Percentiles rank a stretch among this genome's conserved stretches.
phyloP scores from a whole-genome alignment of 2,113 vertebrate genomes.

The Hippocampus comes region DNA sequence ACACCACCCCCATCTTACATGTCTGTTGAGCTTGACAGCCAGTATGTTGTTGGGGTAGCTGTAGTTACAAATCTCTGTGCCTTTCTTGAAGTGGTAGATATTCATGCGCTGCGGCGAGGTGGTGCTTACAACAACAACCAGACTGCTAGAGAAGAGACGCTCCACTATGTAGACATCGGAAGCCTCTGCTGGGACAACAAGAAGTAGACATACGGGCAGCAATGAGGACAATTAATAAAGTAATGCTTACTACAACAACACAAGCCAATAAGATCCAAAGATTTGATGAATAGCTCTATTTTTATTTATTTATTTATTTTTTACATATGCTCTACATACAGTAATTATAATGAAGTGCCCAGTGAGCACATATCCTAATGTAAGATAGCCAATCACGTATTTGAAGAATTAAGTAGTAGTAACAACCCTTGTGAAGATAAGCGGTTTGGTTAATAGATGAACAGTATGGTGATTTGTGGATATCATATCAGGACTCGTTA shows the following conservation, averaged over 20 bases:
- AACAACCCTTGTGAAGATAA: too few relatives aligned
- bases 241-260: not conserved
- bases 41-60: conserved; percentile 88
- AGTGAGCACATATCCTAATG: too few relatives aligned
- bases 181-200: conserved; percentile 74
- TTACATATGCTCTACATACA: not conserved
- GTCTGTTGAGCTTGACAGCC: conserved; percentile 87
- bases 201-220: not conserved
- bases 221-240: not conserved
- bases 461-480: too few relatives aligned
- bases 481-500: too few relatives aligned
- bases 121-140: conserved; percentile 90
- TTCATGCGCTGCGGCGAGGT: conserved; percentile 87
- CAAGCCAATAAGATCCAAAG: not conserved
- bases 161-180: conserved; percentile 91
- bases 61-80: conserved; percentile 96
- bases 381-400: too few relatives aligned
- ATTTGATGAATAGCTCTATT: not conserved
- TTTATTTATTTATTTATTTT: not conserved
- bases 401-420: too few relatives aligned
- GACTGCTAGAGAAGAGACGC: conserved; percentile 94
- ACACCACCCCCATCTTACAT: conserved; percentile 67
- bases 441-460: too few relatives aligned
- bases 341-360: not conserved
- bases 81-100: conserved; percentile 97